Base-by-base conservation (phyloP, 2,888 invertebrate genomes). In the Mechanitis mazaeus region DNA sequence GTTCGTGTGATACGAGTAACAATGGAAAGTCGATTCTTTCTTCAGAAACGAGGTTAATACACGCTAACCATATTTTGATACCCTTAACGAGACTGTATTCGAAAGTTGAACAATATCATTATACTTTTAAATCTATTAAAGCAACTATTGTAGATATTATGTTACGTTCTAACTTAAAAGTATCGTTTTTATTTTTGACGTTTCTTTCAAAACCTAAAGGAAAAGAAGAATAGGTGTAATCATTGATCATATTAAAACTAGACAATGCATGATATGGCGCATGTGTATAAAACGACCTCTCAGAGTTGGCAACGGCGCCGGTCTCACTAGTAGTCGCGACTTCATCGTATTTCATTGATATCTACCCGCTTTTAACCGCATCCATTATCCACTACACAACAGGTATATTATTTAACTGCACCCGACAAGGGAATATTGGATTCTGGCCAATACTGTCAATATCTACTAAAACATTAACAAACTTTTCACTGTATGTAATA, bases 351-450 rank as follows among this genome's bases (percentile, higher is more conserved):
- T 64, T 61, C 54, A 61, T 56, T 59, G 60, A 60, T 60, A 59
- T 56, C 59, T 60, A 61, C 61, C 61, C 50, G 53, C 64, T 59
- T 28, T 33, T 20, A 50, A 47, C 31, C 57, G 20, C 20, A 54
- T 46, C 56, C 53, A 46, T 58, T 59, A 54, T 50, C 64, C 55
- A 42, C 53, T 64, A 56, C 55, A 46, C 55, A 45, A 55, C 56
- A 61, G 61, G 64, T 66, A 62, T 55, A 47, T 56, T 60, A 60
- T 59, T 64, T 63, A 56, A 66, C 55, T 63, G 55, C 60, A 64
- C 60, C 64, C 64, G 64, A 64, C 66, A 64, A 61, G 64, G 59
- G 59, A 63, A 58, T 50, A 59, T 61, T 66, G 64, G 63, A 57
- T 33, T 55, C 31, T 33, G n/a, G 66, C 63, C 66, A 64, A 57